Conservation (phyloP, 2,888 invertebrate genomes). For the Drosophila tripunctata region DNA sequence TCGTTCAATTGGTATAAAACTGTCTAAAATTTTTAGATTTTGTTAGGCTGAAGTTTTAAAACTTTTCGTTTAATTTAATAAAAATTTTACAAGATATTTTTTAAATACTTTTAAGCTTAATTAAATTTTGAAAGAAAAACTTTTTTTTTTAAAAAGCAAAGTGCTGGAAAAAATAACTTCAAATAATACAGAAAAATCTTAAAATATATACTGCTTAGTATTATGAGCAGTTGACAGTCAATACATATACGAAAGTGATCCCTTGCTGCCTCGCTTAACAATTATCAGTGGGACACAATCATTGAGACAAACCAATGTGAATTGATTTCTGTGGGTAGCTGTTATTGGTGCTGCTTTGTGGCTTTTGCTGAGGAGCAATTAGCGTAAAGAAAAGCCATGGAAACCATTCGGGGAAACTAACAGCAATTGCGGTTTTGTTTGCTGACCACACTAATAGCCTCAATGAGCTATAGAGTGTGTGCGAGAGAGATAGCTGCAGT, state of each 20-base stretch:
- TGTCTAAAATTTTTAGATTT: too few relatives aligned
- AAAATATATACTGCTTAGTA: too few relatives aligned
- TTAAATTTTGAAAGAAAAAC: too few relatives aligned
- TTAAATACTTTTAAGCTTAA: not conserved
- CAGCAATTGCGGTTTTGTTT: slow-evolving; percentile 17
- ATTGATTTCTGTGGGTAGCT: slow-evolving; percentile 35
- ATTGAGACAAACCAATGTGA: slow-evolving; percentile 14
- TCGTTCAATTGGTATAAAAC: too few relatives aligned
- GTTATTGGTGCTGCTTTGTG: slow-evolving; percentile 32
- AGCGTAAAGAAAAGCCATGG: slow-evolving; percentile 29
- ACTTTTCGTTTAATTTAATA: too few relatives aligned
- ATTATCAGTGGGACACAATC: not conserved
- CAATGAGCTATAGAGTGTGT: not conserved
- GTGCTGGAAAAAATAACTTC: too few relatives aligned
- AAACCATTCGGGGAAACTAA: slow-evolving; percentile 12
- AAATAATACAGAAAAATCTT: too few relatives aligned
- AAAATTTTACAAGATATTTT: too few relatives aligned
- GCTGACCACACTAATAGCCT: slow-evolving; percentile 14
- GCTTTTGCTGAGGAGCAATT: slow-evolving; percentile 30
- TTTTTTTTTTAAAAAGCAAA: too few relatives aligned
- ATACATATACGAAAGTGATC: too few relatives aligned
- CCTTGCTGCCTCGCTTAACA: not conserved
- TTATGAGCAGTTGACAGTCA: too few relatives aligned
- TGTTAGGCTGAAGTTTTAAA: too few relatives aligned
- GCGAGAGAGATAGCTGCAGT: not conserved